Evolutionary conservation across 1,140 invertebrate species (phyloP), one percentile per base, ranked within the genome.

Genomic region (Rhopalosiphum padi): DNA sequence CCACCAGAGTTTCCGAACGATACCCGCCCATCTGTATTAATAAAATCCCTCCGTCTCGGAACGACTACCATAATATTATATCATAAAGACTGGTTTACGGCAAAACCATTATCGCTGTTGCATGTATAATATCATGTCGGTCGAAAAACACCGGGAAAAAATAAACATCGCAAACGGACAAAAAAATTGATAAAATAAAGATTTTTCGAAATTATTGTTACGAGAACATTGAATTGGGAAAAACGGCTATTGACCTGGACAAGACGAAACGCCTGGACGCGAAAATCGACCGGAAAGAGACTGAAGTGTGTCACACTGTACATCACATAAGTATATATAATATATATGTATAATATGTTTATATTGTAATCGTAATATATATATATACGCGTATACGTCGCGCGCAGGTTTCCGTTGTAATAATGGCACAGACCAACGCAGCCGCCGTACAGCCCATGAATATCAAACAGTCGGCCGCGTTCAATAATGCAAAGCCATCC

Each of bases 401-500:
- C 77, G 35, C 77, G 77, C 77, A 83, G 18, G 77, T 83, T 83
- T 83, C 77, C 77, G 21, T 35, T 35, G 77, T 83, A 37, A 37
- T 83, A 83, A 37, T 37, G 77, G n/a, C n/a, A n/a, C 77, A 35
- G 35, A 83, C 60, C 60, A n/a, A n/a, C 60, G 60, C 35, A 37
- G 85, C 43, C 15, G n/a, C n/a, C 18, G 46, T 53, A 35, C n/a
- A 51, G n/a, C n/a, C 48, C 87, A 89, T 89, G 87, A 89, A 89
- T 53, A 89, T 53, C n/a, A 89, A 89, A 89, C 87, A 48, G 30
- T 22, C 86, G 2, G 46, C 21, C 22, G n/a, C 48, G 87, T 48
- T 87, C 85, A 87, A 87, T 87, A 87, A 87, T 87, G 85, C 85
- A 87, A 87, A 87, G 11, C 23, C 43, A 87, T 87, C 25, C 30